phyloP scores from a whole-genome alignment of 2,113 vertebrate genomes.

The Dicentrarchus labrax region DNA sequence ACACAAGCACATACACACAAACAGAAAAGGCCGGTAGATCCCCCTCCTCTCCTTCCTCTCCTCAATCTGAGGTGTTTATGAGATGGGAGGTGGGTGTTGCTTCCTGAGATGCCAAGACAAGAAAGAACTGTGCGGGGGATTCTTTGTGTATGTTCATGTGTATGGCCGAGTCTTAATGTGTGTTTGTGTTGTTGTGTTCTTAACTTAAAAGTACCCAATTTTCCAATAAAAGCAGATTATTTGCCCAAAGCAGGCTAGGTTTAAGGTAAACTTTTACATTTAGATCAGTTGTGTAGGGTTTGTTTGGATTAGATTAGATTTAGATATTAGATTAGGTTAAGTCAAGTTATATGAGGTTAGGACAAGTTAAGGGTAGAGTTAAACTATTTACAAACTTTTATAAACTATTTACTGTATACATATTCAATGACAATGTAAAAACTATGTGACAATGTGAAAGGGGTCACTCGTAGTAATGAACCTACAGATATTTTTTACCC shows the following conservation, averaged over 20 bases:
- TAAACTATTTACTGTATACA: no score
- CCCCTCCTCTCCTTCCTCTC: conserved; percentile 49
- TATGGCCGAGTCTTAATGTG: background rate
- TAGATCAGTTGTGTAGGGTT: background rate
- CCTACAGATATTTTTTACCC: background rate
- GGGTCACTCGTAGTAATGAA: background rate
- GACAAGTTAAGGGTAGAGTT: no score
- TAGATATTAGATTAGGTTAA: background rate
- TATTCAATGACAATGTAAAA: background rate
- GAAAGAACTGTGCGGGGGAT: background rate
- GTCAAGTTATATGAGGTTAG: no score
- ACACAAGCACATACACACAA: background rate
- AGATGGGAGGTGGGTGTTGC: conserved; percentile 52
- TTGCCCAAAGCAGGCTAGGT: background rate
- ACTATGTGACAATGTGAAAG: background rate
- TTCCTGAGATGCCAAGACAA: conserved; percentile 51
- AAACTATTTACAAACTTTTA: no score
- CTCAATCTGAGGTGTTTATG: conserved; percentile 60
- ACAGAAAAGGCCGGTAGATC: background rate
- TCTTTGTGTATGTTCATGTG: background rate
- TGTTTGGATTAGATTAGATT: background rate
- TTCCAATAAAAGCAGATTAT: background rate
- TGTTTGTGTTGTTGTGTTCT: background rate
- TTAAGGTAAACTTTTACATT: background rate
- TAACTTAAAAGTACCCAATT: background rate